phyloP scores from a whole-genome alignment of 2,888 invertebrate species.

The Odontothrips loti region DNA sequence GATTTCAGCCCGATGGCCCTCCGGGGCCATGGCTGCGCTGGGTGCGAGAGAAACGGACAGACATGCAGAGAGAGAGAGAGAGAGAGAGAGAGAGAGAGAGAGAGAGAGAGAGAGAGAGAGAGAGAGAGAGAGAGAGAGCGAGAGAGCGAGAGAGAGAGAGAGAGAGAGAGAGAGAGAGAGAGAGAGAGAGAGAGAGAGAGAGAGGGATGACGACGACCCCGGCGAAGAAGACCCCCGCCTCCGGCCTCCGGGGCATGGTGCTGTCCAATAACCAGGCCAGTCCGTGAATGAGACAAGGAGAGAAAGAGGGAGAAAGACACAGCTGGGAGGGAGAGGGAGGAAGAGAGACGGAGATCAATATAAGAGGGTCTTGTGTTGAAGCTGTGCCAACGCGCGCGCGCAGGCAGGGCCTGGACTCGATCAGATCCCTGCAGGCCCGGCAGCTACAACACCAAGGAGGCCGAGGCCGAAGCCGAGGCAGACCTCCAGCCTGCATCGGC shows the following conservation, averaged over 20 bases:
- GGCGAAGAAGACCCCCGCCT: no score
- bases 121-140: neutral
- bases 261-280: slow-evolving; percentile 4
- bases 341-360: neutral
- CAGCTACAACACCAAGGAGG: neutral
- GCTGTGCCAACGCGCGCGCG: neutral
- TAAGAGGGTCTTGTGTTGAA: slow-evolving; percentile 4
- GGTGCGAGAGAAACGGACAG: neutral
- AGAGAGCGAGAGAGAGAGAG: neutral
- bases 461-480: neutral
- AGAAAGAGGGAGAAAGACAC: neutral
- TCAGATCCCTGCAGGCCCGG: neutral
- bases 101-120: neutral
- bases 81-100: neutral
- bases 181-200: neutral
- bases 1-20: neutral
- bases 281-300: neutral
- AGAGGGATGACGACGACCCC: neutral
- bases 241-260: neutral
- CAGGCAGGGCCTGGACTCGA: neutral
- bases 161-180: neutral
- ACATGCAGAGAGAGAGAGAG: neutral
- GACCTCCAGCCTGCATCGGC: neutral
- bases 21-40: neutral
- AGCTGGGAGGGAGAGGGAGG: neutral